phyloP scores from a whole-genome alignment of 1,140 invertebrate genomes.

The Drosophila arawakana region DNA sequence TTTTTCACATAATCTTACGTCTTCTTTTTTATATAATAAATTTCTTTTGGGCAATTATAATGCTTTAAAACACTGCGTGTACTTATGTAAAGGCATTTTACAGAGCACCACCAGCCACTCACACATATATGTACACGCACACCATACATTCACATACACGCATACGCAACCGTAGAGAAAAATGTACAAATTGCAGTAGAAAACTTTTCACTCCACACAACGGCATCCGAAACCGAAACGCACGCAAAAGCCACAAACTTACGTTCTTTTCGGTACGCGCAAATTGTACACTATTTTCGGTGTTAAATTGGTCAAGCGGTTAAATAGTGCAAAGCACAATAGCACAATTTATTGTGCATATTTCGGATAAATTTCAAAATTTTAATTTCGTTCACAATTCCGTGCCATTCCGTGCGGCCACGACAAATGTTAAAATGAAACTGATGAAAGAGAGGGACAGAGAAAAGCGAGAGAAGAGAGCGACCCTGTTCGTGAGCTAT shows the following conservation, averaged over 20 bases:
- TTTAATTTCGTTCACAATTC: slow-evolving; percentile 42
- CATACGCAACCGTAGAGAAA: slow-evolving; percentile 71
- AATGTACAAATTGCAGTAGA: slow-evolving; percentile 78
- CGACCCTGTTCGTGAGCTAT: slow-evolving; percentile 35
- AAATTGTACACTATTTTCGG: slow-evolving; percentile 5
- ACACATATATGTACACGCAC: slow-evolving; percentile 33
- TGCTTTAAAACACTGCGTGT: slow-evolving; percentile 33
- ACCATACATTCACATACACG: slow-evolving; percentile 26
- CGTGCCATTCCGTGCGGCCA: slow-evolving; percentile 53
- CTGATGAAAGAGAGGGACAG: slow-evolving; percentile 52
- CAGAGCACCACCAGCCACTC: slow-evolving; percentile 47
- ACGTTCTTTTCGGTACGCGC: slow-evolving; percentile 38
- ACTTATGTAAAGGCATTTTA: slow-evolving; percentile 83
- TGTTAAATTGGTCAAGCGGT: slow-evolving; percentile 28
- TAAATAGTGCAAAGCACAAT: slow-evolving; percentile 56
- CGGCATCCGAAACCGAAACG: slow-evolving; percentile 29
- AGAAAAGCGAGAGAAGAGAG: slow-evolving; percentile 34
- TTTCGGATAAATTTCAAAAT: slow-evolving; percentile 54
- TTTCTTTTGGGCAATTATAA: slow-evolving; percentile 16
- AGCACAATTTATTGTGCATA: slow-evolving; percentile 70
- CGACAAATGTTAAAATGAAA: slow-evolving; percentile 56
- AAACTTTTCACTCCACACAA: slow-evolving; percentile 73
- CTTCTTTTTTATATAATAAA: slow-evolving; percentile 65
- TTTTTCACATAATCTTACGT: slow-evolving; percentile 47
- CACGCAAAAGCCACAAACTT: slow-evolving; percentile 44